Base-by-base conservation (phyloP, 2,797 vertebrate genomes). In the Macroramphosus scolopax region DNA sequence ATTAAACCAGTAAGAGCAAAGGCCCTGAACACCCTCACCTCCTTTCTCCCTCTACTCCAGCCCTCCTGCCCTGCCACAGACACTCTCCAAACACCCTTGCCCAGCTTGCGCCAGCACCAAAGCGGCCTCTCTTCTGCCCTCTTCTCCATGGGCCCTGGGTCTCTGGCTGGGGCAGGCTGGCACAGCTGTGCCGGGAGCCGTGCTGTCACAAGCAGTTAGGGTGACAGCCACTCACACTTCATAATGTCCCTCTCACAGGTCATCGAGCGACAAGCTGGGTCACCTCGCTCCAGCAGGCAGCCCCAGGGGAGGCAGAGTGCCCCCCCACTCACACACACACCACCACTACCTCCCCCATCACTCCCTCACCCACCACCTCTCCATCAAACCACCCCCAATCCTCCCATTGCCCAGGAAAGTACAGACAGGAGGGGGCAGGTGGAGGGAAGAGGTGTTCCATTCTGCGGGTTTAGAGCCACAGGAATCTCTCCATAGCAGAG, bases 241-340 rank as follows among this genome's bases (percentile, higher is more conserved):
- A 96, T 96, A 96, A 96, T 95, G 95, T 93, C 92, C 92, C 88
- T 92, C 92, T 96, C 93, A 95, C 94, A 95, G 95, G 95, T 95
- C 95, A 97, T 87, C 91, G 93, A 93, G 89, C 92, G 92, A 95
- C 94, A 96, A 91, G 94, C 92, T 91, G 90, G 95, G 95, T 95
- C 93, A 93, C 88, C 84, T 71, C 89, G 91, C 92, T 92, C 90
- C 90, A 92, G 79, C 89, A 75, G 87, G 84, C 88, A 85, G 90
- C 86, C 88, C 69, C 87, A 78, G 79, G 85, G 81, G 72, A 77
- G 56, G 48, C 73, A 68, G 69, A 71, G 67, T 71, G 46, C 63
- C 63, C 57, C 68, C 60, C 71, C 56, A n/a, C 55, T 3, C 20
- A 22, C 6, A 22, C 28, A 29, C 28, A 29, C 37, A 56, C 62